phyloP scores from a whole-genome alignment of 2,113 vertebrate genomes.

The Chitala chitala region DNA sequence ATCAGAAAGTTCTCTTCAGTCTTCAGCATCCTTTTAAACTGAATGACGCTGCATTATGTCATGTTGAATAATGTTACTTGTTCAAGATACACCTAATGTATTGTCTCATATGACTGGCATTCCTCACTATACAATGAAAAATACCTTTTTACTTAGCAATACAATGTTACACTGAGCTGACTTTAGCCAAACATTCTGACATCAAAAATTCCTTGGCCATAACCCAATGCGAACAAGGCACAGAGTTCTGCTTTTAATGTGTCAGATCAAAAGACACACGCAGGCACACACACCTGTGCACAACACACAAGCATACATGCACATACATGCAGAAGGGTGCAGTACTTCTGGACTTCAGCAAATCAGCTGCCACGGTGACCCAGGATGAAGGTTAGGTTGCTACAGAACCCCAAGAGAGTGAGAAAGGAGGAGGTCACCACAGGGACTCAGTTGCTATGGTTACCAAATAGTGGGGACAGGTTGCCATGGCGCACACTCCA shows the following conservation, averaged over 20 bases:
- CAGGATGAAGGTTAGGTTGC: background rate
- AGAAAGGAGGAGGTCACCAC: background rate
- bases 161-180: background rate
- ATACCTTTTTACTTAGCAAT: background rate
- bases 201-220: background rate
- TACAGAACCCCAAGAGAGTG: background rate
- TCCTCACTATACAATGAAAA: background rate
- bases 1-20: background rate
- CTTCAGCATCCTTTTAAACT: background rate
- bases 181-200: background rate
- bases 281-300: background rate
- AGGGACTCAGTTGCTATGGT: constrained; percentile 5
- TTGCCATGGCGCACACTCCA: background rate
- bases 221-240: background rate
- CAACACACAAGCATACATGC: background rate
- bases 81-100: background rate
- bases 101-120: background rate
- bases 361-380: background rate
- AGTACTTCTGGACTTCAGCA: background rate
- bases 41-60: background rate
- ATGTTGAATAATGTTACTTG: background rate
- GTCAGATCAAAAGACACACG: background rate
- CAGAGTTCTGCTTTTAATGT: background rate
- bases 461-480: background rate
- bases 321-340: no score